These are phyloP conservation scores for Dicroscelio sp. DNA, from an alignment of 2,888 invertebrate species.

Conservation along the genomic window DNA sequence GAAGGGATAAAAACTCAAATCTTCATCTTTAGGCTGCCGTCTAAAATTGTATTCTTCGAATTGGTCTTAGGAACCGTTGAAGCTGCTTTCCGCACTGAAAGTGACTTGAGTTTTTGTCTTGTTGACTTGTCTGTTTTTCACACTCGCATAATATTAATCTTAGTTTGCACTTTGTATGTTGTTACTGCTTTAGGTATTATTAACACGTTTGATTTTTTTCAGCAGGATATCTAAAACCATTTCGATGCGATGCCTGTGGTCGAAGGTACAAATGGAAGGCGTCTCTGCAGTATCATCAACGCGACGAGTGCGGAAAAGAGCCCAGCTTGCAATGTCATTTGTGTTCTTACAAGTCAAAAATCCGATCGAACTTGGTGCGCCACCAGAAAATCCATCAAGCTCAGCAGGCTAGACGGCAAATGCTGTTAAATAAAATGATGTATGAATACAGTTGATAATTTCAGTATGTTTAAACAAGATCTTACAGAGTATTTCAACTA, in stretches of 20 bases:
- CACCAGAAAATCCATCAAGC: slow-evolving; percentile 85
- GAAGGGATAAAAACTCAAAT: not conserved
- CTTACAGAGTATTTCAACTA: too few relatives aligned
- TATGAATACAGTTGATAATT: slow-evolving; percentile 71
- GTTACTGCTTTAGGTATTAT: not conserved
- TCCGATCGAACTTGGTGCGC: slow-evolving; percentile 85
- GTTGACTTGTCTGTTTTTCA: slow-evolving; percentile 49
- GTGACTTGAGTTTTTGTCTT: slow-evolving; percentile 61
- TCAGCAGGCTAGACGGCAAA: slow-evolving; percentile 50
- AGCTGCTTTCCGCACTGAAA: not conserved
- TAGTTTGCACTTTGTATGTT: not conserved
- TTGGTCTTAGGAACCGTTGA: not conserved
- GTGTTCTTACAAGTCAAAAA: slow-evolving; percentile 88
- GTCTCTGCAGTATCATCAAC: slow-evolving; percentile 93
- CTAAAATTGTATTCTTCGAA: too few relatives aligned
- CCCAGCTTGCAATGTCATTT: slow-evolving; percentile 88
- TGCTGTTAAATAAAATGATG: slow-evolving; percentile 62
- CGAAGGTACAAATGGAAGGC: slow-evolving; percentile 86
- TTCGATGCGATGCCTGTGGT: slow-evolving; percentile 85
- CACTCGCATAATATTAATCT: slow-evolving; percentile 32
- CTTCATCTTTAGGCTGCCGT: too few relatives aligned
- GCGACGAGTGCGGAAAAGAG: slow-evolving; percentile 92
- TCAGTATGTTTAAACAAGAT: not conserved
- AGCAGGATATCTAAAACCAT: slow-evolving; percentile 90
- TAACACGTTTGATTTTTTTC: slow-evolving; percentile 72